A percentile compares a stretch with the other conserved stretches of the same genome.
phyloP scores from a whole-genome alignment of 1,140 invertebrate genomes.

The Heterodera carotae region DNA sequence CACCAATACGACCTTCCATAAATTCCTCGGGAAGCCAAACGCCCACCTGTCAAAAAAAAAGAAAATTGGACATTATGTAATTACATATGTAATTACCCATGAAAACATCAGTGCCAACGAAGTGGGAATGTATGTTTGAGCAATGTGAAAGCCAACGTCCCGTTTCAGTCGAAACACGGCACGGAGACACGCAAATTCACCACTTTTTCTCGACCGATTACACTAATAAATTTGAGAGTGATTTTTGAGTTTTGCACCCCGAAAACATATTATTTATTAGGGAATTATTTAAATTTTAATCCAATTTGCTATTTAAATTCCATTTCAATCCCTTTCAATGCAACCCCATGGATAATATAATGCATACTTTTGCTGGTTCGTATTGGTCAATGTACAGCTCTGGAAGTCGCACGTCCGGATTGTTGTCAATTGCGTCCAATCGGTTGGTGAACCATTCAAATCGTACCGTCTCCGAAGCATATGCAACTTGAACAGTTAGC shows the following conservation, averaged over 20 bases:
- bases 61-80: conserved; percentile 5
- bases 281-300: too few relatives aligned
- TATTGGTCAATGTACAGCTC: conserved; percentile 63
- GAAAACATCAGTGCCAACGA: conserved; percentile 81
- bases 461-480: conserved; percentile 63
- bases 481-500: conserved; percentile 64
- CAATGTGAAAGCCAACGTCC: conserved; percentile 83
- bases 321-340: too few relatives aligned
- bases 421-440: conserved; percentile 63
- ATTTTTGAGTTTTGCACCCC: neutral
- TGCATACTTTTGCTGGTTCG: conserved; percentile 37
- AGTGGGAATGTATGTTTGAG: conserved; percentile 84
- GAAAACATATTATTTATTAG: neutral
- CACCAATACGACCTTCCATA: conserved; percentile 65
- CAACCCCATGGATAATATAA: too few relatives aligned
- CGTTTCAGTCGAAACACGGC: conserved; percentile 81
- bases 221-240: conserved; percentile 36
- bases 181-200: conserved; percentile 72
- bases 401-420: conserved; percentile 64
- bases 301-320: too few relatives aligned
- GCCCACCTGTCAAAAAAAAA: conserved; percentile 41
- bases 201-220: conserved; percentile 59
- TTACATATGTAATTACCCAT: conserved; percentile 71
- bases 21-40: conserved; percentile 65
- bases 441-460: conserved; percentile 65